Evolutionary conservation across 92 coral and sea anemone species (phyloP), one percentile per base, ranked within the genome.

Genomic region (Parazoanthus atlanticus): DNA sequence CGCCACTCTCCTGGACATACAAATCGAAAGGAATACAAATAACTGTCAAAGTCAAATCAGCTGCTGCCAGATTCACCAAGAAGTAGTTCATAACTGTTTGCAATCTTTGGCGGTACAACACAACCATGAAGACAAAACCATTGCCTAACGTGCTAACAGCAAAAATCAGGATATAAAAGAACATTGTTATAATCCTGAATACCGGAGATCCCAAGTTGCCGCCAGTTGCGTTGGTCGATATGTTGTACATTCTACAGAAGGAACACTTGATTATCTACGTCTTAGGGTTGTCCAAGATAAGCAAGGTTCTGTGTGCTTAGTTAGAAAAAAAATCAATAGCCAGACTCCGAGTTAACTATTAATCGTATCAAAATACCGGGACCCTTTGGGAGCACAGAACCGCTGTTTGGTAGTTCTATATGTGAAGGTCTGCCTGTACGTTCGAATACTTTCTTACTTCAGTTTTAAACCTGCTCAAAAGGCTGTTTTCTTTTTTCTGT

Each of bases 41-140:
- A 46, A 82, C 34, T 21, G 96, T 94, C 38, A 94, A 90, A 19
- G 95, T 93, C 64, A 94, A 79, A 33, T 94, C 97, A 7, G 92
- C 92, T 0, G 88, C 85, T 19, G 97, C 97, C 32, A 94, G 91
- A 78, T 94, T 94, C 29, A 94, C 91, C 74, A 93, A 80, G 43
- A 91, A 94, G 78, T 93, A 94, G 76, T 93, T 94, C 94, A 94
- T 93, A 10, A 94, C 97, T 1, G 94, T 93, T 54, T 91, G 91
- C 89, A 94, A 89, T 2, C 93, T 85, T 30, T 89, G 92, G 66
- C 91, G 91, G 58, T 65, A 88, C 95, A 95, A 91, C 28, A 93
- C 93, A 12, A 90, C 94, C 73, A 89, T 85, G 43, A 95, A 94
- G 8, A 93, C 93, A 81, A 93, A 94, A 25, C 93, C 90, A 52